Evolutionary conservation across 2,888 invertebrate species (phyloP).

Genomic region (Heliothis peltigera): DNA sequence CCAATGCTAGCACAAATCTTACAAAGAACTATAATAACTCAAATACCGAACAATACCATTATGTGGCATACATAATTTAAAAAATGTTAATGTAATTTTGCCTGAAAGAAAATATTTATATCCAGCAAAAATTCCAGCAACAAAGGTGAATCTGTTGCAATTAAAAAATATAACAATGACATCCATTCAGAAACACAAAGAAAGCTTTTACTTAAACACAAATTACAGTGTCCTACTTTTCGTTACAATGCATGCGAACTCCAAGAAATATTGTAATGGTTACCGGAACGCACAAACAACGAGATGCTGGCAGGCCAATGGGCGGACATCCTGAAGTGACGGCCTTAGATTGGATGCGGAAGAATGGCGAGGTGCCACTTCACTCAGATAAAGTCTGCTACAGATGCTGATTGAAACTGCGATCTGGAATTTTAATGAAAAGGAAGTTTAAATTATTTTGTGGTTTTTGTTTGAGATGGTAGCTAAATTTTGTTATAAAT

Average conservation of each 20-base stretch:
- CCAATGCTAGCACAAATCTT: no score
- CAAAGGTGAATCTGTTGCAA: background rate
- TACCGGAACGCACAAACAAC: slow-evolving; percentile 46
- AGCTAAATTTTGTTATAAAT: no score
- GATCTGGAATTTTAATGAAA: background rate
- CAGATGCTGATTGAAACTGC: background rate
- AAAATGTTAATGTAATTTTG: no score
- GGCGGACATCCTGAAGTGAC: slow-evolving; percentile 37
- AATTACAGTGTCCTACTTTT: slow-evolving; percentile 8
- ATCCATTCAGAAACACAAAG: background rate
- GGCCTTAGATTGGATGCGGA: slow-evolving; percentile 28
- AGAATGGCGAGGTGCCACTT: slow-evolving; percentile 2
- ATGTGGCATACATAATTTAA: no score
- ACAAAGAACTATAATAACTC: no score
- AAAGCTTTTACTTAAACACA: slow-evolving; percentile 4
- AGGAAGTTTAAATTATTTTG: no score
- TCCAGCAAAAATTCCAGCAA: background rate
- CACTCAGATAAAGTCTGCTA: slow-evolving; percentile 1
- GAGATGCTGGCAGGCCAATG: slow-evolving; percentile 32
- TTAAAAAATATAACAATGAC: background rate
- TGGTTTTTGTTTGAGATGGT: no score
- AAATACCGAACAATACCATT: no score
- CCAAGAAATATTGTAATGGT: slow-evolving; percentile 45
- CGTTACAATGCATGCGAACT: slow-evolving; percentile 16
- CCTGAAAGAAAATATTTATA: background rate